A percentile compares a stretch with the other conserved stretches of the same genome.
phyloP scores from a whole-genome alignment of 2,113 vertebrate genomes.

The Vidua chalybeata region DNA sequence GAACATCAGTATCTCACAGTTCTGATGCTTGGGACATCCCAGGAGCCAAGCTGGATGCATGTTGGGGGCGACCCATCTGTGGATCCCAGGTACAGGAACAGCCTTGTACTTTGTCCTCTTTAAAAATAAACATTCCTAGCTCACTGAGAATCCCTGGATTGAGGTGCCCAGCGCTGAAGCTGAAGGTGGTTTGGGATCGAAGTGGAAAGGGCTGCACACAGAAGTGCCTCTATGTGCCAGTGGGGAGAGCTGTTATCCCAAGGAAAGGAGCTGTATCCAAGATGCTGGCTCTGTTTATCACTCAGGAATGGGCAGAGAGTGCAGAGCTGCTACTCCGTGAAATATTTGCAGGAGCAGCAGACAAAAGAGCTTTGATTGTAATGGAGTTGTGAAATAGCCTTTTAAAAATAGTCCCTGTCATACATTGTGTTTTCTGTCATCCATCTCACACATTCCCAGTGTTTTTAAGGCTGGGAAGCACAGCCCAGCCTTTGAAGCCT shows the following conservation, averaged over 20 bases:
- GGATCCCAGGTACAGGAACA: not conserved
- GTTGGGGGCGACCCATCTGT: not conserved
- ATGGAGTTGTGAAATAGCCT: not conserved
- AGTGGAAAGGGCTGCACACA: not conserved
- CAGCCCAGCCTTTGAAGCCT: not conserved
- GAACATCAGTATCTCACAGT: not conserved
- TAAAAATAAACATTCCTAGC: not conserved
- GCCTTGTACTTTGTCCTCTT: not conserved
- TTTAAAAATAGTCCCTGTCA: not conserved
- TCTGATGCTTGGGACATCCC: not conserved
- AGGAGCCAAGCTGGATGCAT: not conserved
- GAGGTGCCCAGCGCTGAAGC: not conserved
- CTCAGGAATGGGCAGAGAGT: not conserved
- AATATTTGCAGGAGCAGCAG: not conserved
- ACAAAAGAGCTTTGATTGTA: not conserved
- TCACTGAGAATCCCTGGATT: not conserved
- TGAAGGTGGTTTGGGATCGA: not conserved
- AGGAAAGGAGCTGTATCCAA: not conserved
- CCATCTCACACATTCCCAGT: not conserved
- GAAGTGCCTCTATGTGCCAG: not conserved
- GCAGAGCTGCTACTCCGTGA: not conserved
- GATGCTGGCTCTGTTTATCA: accelerated
- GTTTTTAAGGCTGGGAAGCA: not conserved
- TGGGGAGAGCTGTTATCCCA: not conserved
- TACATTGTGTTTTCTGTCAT: not conserved